A percentile compares a stretch with the other conserved stretches of the same genome.
Evolutionary conservation across 2,797 vertebrate genomes (phyloP).

Genomic region (Gymnoscopelus braueri): DNA sequence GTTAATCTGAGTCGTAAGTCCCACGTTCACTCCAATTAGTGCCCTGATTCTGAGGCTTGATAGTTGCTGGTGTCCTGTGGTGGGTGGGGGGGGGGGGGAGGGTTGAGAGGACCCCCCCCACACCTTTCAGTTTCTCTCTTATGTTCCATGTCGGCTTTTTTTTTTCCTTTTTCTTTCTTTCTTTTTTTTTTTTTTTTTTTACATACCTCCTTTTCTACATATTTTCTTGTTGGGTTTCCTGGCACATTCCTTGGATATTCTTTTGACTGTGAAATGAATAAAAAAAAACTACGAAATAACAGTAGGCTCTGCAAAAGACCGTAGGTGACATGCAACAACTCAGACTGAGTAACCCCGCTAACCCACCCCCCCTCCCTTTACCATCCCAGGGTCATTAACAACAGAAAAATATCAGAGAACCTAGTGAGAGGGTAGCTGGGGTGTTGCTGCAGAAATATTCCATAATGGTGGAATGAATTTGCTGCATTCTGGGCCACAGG

Average conservation of each 20-base stretch:
- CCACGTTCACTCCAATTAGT: slow-evolving; percentile 77
- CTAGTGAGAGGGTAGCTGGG: slow-evolving; percentile 77
- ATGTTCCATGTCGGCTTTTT: slow-evolving; percentile 74
- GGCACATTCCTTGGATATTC: slow-evolving; percentile 98
- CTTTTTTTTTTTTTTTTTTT: slow-evolving; percentile 86
- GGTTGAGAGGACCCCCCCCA: too few species aligned
- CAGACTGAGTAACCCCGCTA: slow-evolving; percentile 74
- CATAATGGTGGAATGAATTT: slow-evolving; percentile 82
- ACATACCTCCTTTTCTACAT: slow-evolving; percentile 99
- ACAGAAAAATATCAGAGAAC: slow-evolving; percentile 74
- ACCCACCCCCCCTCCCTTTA: slow-evolving; percentile 65
- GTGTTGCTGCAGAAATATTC: slow-evolving; percentile 83
- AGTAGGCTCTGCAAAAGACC: slow-evolving; percentile 91
- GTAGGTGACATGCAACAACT: slow-evolving; percentile 94
- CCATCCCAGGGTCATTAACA: slow-evolving; percentile 68
- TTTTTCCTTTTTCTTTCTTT: slow-evolving; percentile 85
- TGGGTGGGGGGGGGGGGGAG: slow-evolving; percentile 70
- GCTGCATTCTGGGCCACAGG: slow-evolving; percentile 83
- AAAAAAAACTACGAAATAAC: slow-evolving; percentile 99
- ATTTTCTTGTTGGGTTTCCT: slow-evolving; percentile 99
- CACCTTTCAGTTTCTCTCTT: slow-evolving; percentile 72
- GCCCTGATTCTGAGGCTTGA: slow-evolving; percentile 76
- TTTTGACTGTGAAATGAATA: slow-evolving; percentile 99
- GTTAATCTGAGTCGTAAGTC: slow-evolving; percentile 74
- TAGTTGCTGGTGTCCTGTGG: slow-evolving; percentile 72